Evolutionary conservation across 37 sponge, comb jelly and placozoan genomes (phyloP), one percentile per base, ranked within the genome.

Genomic region (Bolinopsis microptera): DNA sequence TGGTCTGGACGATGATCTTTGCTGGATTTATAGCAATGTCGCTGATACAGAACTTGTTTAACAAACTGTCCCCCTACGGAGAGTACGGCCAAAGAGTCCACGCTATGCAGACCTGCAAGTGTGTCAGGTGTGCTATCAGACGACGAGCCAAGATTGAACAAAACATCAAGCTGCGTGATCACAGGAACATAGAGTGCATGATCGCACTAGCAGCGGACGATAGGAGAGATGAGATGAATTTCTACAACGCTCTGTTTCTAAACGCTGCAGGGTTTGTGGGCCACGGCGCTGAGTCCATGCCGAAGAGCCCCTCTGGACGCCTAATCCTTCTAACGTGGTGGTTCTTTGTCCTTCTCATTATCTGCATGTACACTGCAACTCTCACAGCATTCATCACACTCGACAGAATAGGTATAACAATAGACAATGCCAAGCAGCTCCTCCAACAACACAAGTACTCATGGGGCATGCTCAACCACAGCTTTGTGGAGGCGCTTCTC

Each of bases 341-440:
- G 92, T 61, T 92, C 68, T 92, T 92, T 69, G 68, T 92, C 31
- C 25, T 92, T 68, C 33, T 92, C 21, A 92, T 92, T 8, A 69
- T 28, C 22, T 67, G 33, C 27, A 25, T 69, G 30, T 92, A 92
- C 69, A 41, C 92, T 5, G 92, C 92, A 22, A 92, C 25, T 18
- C 69, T 92, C 21, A 69, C 92, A 35, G 92, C 92, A 16, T 92
- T 92, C 69, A 69, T 92, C 36, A 92, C 92, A 8, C 37, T 80
- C 35, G 37, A 80, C 37, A 80, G 30, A 37, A 28, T 80, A 2
- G 82, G 82, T 3, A 34, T 80, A 16, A 80, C 21, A 23, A 80
- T 80, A 33, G 82, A 80, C 35, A 33, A 80, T 35, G 82, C 82
- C 33, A 80, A 80, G 22, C 31, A 80, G 24, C 37, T 80, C 22